A percentile compares a stretch with the other conserved stretches of the same genome.
Conservation (phyloP, 2,797 vertebrate species). For the Squalus acanthias region DNA sequence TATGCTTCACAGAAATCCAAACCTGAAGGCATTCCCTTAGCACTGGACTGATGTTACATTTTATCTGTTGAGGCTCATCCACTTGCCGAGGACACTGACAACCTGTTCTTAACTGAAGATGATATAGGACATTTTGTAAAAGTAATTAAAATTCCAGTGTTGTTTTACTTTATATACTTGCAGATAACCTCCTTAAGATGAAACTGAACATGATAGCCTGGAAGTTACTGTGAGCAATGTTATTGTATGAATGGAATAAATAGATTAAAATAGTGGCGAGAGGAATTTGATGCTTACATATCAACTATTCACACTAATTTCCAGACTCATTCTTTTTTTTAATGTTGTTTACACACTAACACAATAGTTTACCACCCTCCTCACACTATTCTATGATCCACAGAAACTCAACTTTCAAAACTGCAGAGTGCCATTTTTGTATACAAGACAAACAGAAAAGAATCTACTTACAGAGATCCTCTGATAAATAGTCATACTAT, state of each 20-base stretch:
- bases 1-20: conserved; percentile 54
- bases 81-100: background rate
- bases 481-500: background rate
- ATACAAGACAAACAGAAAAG: background rate
- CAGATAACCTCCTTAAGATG: background rate
- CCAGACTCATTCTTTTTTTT: background rate
- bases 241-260: background rate
- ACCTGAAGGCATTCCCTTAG: conserved; percentile 53
- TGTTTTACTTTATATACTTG: background rate
- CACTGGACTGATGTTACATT: conserved; percentile 47
- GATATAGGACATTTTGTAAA: background rate
- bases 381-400: background rate
- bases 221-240: background rate
- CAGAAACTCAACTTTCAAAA: background rate
- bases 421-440: background rate
- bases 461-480: background rate
- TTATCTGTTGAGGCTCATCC: conserved; percentile 29
- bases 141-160: background rate
- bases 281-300: background rate
- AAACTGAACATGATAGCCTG: background rate
- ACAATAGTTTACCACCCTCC: background rate
- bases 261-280: background rate
- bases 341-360: background rate
- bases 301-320: background rate
- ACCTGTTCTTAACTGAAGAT: background rate